phyloP scores from a whole-genome alignment of 2,888 invertebrate genomes.

The Lasioglossum morio region DNA sequence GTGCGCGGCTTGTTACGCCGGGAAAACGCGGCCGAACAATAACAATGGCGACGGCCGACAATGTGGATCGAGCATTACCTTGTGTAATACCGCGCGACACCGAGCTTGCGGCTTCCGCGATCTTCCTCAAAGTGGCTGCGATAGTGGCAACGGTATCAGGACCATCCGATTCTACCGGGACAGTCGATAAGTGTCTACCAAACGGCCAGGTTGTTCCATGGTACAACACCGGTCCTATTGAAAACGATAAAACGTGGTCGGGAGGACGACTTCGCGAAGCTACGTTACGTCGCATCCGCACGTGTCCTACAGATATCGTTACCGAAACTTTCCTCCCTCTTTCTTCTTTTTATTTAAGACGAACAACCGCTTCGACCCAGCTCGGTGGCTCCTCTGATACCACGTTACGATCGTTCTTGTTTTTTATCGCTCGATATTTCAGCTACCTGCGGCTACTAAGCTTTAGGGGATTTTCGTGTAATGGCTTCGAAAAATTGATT shows the following conservation, averaged over 20 bases:
- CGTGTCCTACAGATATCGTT: neutral
- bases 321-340: neutral
- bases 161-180: constrained; percentile 2
- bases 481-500: neutral
- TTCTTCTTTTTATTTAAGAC: neutral
- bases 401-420: neutral
- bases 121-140: constrained; percentile 18
- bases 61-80: constrained; percentile 27
- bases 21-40: constrained; percentile 19
- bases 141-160: constrained; percentile 10
- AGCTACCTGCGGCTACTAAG: neutral
- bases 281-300: neutral
- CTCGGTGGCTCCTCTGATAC: neutral
- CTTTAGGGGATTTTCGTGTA: neutral
- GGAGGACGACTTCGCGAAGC: neutral
- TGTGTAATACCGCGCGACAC: constrained; percentile 30
- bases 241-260: constrained; percentile 17
- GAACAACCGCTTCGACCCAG: neutral
- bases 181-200: constrained; percentile 4
- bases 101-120: constrained; percentile 10
- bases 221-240: neutral
- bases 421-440: neutral
- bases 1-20: constrained; percentile 22
- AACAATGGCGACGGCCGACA: constrained; percentile 26
- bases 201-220: neutral